Conservation (phyloP, 2,888 invertebrate species). For the Lordiphosa andalusiaca region DNA sequence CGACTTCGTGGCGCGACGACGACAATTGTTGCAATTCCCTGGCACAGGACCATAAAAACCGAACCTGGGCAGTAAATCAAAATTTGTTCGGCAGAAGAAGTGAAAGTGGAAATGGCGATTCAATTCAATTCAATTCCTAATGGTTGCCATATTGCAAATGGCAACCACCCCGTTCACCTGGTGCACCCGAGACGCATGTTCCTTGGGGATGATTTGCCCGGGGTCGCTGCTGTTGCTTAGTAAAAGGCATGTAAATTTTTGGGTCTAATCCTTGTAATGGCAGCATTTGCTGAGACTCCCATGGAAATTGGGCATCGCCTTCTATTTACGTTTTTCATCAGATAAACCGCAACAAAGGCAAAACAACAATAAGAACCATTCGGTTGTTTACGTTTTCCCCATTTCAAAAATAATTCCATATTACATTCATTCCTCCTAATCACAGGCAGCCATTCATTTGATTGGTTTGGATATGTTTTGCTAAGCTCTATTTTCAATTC, state of each 20-base stretch:
- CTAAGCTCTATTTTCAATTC: constrained; percentile 9
- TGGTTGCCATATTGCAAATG: constrained; percentile 46
- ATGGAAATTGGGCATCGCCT: constrained; percentile 46
- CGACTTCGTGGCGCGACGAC: constrained; percentile 15
- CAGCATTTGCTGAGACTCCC: constrained; percentile 62
- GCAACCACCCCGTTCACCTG: constrained; percentile 41
- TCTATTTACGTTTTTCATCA: constrained; percentile 15
- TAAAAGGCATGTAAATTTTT: constrained; percentile 51
- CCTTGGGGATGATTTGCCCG: constrained; percentile 33
- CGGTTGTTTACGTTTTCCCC: constrained; percentile 16
- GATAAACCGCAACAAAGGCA: constrained; percentile 43
- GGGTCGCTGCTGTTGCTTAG: constrained; percentile 34
- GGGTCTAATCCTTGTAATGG: constrained; percentile 60
- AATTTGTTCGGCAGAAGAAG: constrained; percentile 42
- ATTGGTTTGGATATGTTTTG: constrained; percentile 26
- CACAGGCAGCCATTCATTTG: constrained; percentile 44
- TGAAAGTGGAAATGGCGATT: constrained; percentile 46
- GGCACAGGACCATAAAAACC: constrained; percentile 53
- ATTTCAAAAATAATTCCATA: constrained; percentile 38
- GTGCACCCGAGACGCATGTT: constrained; percentile 27
- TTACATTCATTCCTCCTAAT: constrained; percentile 47
- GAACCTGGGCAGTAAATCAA: constrained; percentile 57
- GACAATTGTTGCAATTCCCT: constrained; percentile 71
- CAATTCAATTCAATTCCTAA: constrained; percentile 8
- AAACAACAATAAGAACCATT: constrained; percentile 24